Conservation (phyloP, 2,888 invertebrate species). For the Lysandra bellargus region DNA sequence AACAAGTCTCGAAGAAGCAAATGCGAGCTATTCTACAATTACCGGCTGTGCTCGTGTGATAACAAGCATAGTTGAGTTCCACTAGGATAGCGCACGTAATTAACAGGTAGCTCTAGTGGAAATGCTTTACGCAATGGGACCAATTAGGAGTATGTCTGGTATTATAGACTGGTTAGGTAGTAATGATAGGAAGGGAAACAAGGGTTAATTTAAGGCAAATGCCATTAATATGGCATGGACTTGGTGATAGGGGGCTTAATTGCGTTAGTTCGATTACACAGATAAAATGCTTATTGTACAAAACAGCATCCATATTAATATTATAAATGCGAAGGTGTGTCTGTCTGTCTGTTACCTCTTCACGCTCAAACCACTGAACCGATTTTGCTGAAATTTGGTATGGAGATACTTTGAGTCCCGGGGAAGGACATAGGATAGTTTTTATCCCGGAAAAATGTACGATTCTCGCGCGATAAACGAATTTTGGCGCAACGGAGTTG, state of each 20-base stretch:
- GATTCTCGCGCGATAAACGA: too few relatives aligned
- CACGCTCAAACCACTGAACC: too few relatives aligned
- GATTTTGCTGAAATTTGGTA: too few relatives aligned
- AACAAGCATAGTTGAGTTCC: slow-evolving; percentile 7
- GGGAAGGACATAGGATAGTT: too few relatives aligned
- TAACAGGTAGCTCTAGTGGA: slow-evolving; percentile 10
- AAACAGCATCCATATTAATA: too few relatives aligned
- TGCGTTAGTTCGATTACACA: too few relatives aligned
- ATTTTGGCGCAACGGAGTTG: too few relatives aligned
- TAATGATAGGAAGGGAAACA: slow-evolving; percentile 4
- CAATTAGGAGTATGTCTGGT: slow-evolving; percentile 2
- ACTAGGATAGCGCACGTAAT: not conserved
- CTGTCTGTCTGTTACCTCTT: too few relatives aligned
- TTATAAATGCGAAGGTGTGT: too few relatives aligned
- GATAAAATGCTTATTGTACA: too few relatives aligned
- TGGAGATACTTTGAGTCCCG: too few relatives aligned
- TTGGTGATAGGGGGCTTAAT: not conserved
- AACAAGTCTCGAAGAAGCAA: not conserved
- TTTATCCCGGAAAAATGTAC: too few relatives aligned
- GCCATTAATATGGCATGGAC: not conserved
- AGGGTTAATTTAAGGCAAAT: slow-evolving; percentile 1
- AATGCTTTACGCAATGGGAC: slow-evolving; percentile 20
- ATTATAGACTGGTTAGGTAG: not conserved
- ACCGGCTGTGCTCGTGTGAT: slow-evolving; percentile 2
- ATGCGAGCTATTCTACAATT: not conserved